Evolutionary conservation across 2,888 invertebrate genomes (phyloP).

Genomic region (Pinctada fucata): DNA sequence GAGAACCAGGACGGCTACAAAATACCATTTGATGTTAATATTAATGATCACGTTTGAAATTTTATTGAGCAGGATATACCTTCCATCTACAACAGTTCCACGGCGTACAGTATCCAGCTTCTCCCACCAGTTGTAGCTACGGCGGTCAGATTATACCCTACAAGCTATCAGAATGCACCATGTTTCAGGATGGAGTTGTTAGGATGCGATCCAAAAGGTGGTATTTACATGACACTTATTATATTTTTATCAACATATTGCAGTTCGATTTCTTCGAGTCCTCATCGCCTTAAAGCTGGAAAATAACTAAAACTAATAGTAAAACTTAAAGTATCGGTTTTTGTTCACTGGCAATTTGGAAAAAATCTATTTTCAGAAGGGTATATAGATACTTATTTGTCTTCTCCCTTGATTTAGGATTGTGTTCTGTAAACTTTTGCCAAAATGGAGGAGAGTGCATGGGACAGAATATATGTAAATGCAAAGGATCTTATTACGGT

Average conservation of each 20-base stretch:
- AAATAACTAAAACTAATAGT: too few species aligned
- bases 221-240: not conserved
- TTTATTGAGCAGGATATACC: constrained; percentile 43
- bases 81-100: constrained; percentile 47
- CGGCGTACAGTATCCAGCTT: constrained; percentile 42
- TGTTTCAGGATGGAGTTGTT: constrained; percentile 52
- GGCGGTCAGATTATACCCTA: constrained; percentile 48
- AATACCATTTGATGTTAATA: too few species aligned
- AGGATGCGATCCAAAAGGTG: constrained; percentile 58
- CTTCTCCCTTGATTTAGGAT: constrained; percentile 25
- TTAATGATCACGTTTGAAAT: too few species aligned
- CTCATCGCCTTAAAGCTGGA: too few species aligned
- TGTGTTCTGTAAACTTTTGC: constrained; percentile 48
- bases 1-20: too few species aligned
- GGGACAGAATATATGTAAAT: constrained; percentile 48
- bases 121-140: constrained; percentile 48
- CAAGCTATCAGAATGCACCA: constrained; percentile 24
- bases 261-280: too few species aligned
- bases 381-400: too few species aligned
- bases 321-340: too few species aligned
- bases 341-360: too few species aligned
- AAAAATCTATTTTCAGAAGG: too few species aligned
- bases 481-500: constrained; percentile 49
- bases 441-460: constrained; percentile 54
- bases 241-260: not conserved